phyloP scores from a whole-genome alignment of 2,888 invertebrate species.

The Allophyes oxyacanthae region DNA sequence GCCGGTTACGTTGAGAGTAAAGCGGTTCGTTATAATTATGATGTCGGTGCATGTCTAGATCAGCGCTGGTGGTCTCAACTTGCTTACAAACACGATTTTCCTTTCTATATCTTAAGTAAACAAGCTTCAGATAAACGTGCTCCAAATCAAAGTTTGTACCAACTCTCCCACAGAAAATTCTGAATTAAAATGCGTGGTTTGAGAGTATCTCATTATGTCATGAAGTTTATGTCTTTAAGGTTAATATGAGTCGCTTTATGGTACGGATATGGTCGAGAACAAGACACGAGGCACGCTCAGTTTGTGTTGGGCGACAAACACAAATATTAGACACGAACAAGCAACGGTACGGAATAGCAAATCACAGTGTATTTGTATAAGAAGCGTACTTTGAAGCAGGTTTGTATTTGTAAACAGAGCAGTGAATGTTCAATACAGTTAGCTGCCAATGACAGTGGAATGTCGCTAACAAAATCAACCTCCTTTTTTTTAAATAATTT shows the following conservation, averaged over 20 bases:
- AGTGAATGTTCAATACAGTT: constrained; percentile 81
- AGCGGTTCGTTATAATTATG: constrained; percentile 64
- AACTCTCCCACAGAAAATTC: constrained; percentile 25
- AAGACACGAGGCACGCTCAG: constrained; percentile 70
- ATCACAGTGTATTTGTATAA: constrained; percentile 82
- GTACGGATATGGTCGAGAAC: constrained; percentile 62
- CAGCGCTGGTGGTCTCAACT: constrained; percentile 65
- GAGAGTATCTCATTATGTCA: constrained; percentile 38
- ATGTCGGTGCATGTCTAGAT: constrained; percentile 63
- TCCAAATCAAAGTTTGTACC: constrained; percentile 34
- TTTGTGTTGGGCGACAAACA: constrained; percentile 84
- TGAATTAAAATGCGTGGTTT: constrained; percentile 41
- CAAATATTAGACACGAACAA: constrained; percentile 84
- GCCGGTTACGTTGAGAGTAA: constrained; percentile 51
- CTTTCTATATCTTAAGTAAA: constrained; percentile 47
- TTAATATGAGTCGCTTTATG: constrained; percentile 56
- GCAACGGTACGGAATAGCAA: constrained; percentile 84
- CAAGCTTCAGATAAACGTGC: constrained; percentile 24
- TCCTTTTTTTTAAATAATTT: constrained; percentile 48
- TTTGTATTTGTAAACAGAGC: constrained; percentile 81
- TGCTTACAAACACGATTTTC: constrained; percentile 53
- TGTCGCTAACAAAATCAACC: constrained; percentile 67
- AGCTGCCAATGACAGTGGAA: constrained; percentile 78
- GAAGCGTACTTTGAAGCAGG: constrained; percentile 79
- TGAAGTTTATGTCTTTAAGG: constrained; percentile 49